These are phyloP conservation scores for Sycophila sp. DNA, from an alignment of 1,140 invertebrate genomes.

Conservation along the genomic window DNA sequence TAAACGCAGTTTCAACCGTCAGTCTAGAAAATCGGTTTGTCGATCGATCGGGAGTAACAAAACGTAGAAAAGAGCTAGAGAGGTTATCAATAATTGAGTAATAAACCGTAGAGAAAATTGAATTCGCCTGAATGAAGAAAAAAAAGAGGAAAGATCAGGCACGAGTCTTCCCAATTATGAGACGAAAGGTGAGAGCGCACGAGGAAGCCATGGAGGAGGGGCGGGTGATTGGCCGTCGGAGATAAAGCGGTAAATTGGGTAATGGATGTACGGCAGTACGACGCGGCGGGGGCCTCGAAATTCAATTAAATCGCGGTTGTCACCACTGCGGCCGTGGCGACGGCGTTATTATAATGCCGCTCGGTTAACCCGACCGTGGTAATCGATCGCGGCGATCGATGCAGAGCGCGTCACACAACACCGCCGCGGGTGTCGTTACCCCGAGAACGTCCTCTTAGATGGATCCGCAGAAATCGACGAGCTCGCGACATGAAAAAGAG, in stretches of 20 bases:
- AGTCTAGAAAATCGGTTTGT: neutral
- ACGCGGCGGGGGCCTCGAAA: constrained; percentile 7
- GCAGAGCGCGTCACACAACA: constrained; percentile 19
- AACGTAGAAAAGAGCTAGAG: neutral
- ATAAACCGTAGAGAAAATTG: neutral
- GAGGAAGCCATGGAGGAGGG: no score
- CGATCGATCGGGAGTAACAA: neutral
- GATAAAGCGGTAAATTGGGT: constrained; percentile 23
- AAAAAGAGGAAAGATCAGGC: neutral
- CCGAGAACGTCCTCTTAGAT: no score
- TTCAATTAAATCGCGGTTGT: constrained; percentile 2
- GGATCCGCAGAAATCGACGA: constrained; percentile 37
- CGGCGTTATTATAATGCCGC: constrained; percentile 12
- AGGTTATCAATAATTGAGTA: constrained; percentile 1
- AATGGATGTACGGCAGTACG: neutral
- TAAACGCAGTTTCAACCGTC: no score
- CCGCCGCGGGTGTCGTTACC: constrained; percentile 27
- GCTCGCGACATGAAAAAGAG: constrained; percentile 16
- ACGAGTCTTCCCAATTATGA: constrained; percentile 5
- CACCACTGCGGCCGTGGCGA: neutral
- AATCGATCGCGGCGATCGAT: constrained; percentile 35
- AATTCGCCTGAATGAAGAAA: neutral
- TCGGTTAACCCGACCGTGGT: constrained; percentile 12
- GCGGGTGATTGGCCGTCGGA: neutral
- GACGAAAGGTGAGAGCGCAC: neutral